Evolutionary conservation across 2,797 vertebrate species (phyloP), one percentile per base, ranked within the genome.

Genomic region (Halcyon smyrnensis): DNA sequence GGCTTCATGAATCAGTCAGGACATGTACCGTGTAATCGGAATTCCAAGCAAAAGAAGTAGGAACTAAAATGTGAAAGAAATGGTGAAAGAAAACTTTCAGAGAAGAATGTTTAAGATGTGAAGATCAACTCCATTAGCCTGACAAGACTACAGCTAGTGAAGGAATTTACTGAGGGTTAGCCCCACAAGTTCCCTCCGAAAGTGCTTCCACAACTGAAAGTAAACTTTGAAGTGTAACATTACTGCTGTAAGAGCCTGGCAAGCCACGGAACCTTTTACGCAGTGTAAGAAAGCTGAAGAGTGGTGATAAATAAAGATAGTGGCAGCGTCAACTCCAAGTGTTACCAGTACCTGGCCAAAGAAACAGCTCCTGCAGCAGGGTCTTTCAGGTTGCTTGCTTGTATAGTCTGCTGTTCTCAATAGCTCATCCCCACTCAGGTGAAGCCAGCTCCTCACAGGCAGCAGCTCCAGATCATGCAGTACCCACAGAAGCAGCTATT

Each of bases 251-350:
- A 80, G 28, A 60, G 30, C 15, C 36, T 34, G 37, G 45, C 15
- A 74, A 74, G 54, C 0, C 0, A 37, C 8, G 8, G n/a, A 41
- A 53, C 30, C 4, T 37, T 67, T 89, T 11, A 6, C 3, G 2
- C 25, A 53, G 14, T 4, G 1, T 6, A 25, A 80, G 28, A 51
- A 70, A 57, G 37, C 19, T n/a, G 39, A 37, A 24, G 11, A 34
- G 7, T 3, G 6, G 15, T 6, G 79, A 48, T 34, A 56, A 37
- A 62, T 14, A 62, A 25, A 65, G 25, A 57, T 12, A 17, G 0
- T 59, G 20, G 21, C 13, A 62, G 56, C 0, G 1, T 2, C 6
- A 10, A 13, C 15, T 30, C 13, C 0, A 2, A 71, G 30, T 1
- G 3, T 25, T 45, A 36, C 25, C 27, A 54, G 7, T 3, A 70